Percentiles rank a stretch among this genome's conserved stretches.
phyloP scores from a whole-genome alignment of 2,113 vertebrate genomes.

The Alligator mississippiensis region DNA sequence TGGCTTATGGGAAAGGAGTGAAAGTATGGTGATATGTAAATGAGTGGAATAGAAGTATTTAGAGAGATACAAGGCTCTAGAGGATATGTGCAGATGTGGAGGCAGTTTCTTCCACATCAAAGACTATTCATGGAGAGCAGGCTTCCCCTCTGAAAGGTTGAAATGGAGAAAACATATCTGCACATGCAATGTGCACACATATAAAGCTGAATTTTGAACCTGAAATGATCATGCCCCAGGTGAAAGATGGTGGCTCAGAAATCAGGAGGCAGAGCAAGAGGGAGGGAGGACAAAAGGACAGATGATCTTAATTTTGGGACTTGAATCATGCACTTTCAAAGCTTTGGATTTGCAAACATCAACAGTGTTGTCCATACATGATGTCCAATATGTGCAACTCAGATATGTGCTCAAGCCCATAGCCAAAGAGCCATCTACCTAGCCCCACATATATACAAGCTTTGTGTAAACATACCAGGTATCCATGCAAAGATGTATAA shows the following conservation, averaged over 20 bases:
- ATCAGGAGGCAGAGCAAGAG: background rate
- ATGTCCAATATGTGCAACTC: background rate
- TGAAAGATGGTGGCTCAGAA: background rate
- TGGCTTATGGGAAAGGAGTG: too few species aligned
- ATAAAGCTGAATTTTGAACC: background rate
- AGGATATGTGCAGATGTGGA: background rate
- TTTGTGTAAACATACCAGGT: background rate
- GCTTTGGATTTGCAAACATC: background rate
- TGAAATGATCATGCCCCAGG: background rate
- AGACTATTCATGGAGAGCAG: background rate
- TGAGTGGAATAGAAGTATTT: background rate
- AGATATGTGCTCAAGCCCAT: fast-evolving
- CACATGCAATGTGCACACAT: background rate
- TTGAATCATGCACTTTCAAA: too few species aligned
- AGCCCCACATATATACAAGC: background rate
- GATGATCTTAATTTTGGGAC: too few species aligned
- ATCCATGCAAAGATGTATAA: background rate
- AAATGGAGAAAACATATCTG: fast-evolving
- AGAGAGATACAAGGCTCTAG: background rate
- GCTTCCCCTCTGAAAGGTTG: background rate
- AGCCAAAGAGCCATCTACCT: background rate
- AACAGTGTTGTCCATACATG: background rate
- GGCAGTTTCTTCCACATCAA: background rate
- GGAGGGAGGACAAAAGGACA: too few species aligned
- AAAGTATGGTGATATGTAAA: background rate